A percentile compares a stretch with the other conserved stretches of the same genome.
These are phyloP conservation scores for Phlogophora meticulosa DNA, from an alignment of 2,888 invertebrate species.

Conservation along the genomic window DNA sequence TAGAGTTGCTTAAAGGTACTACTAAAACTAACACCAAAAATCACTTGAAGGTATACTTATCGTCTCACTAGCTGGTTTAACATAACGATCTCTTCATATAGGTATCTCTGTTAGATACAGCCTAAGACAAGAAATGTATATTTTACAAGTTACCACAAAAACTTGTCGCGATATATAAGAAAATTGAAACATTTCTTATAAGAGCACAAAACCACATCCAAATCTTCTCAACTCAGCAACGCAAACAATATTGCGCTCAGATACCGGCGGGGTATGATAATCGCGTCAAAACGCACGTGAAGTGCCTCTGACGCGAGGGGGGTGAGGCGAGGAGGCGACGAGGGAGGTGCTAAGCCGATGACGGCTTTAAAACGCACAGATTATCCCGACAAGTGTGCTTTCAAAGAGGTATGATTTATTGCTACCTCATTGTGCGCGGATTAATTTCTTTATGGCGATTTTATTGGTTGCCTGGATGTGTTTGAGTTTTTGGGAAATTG, in stretches of 20 bases:
- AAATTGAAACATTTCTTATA: too few relatives aligned
- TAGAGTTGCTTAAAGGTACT: too few relatives aligned
- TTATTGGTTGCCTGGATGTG: conserved; percentile 30
- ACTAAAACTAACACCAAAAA: too few relatives aligned
- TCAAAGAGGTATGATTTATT: conserved; percentile 83
- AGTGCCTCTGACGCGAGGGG: conserved; percentile 76
- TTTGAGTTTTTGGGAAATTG: conserved; percentile 29
- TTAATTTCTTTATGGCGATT: conserved; percentile 63
- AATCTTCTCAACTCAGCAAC: conserved; percentile 32
- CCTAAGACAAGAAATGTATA: too few relatives aligned
- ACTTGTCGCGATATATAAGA: too few relatives aligned
- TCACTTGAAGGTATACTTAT: too few relatives aligned
- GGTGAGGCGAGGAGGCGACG: conserved; percentile 33
- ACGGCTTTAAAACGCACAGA: conserved; percentile 89
- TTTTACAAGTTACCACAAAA: too few relatives aligned
- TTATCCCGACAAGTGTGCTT: conserved; percentile 87
- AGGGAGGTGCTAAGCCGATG: conserved; percentile 83
- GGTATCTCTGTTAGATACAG: too few relatives aligned
- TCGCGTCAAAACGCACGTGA: conserved; percentile 91
- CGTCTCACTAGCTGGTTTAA: too few relatives aligned
- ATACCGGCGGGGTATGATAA: conserved; percentile 90
- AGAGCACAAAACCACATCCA: conserved; percentile 70
- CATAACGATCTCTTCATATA: too few relatives aligned
- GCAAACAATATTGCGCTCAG: conserved; percentile 89
- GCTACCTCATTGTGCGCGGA: conserved; percentile 69